Evolutionary conservation across 2,113 vertebrate genomes (phyloP).

Genomic region (Procapra przewalskii): DNA sequence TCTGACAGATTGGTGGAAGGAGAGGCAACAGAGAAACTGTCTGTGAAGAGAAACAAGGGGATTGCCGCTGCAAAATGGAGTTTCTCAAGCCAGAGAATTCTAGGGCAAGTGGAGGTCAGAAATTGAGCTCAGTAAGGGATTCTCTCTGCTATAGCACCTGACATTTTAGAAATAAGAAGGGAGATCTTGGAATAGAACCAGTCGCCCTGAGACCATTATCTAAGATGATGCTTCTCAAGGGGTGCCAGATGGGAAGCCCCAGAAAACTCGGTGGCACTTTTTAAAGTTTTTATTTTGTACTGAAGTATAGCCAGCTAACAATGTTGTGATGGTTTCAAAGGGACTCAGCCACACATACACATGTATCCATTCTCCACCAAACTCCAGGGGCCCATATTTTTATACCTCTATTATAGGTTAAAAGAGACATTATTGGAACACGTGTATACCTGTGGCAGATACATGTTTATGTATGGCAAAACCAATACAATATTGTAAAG

Average conservation of each 20-base stretch:
- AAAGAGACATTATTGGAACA: not conserved
- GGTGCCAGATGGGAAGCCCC: not conserved
- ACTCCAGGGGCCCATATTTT: not conserved
- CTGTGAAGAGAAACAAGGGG: conserved; percentile 15
- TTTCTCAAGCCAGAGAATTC: not conserved
- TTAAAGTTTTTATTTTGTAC: not conserved
- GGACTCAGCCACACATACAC: not conserved
- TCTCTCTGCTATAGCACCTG: not conserved
- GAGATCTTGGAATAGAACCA: conserved; percentile 28
- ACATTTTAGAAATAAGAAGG: conserved; percentile 47
- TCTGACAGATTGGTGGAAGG: conserved; percentile 48
- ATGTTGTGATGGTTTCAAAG: not conserved
- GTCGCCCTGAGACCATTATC: not conserved
- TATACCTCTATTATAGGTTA: not conserved
- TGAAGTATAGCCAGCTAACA: not conserved
- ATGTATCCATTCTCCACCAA: not conserved
- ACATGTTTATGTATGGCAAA: no score
- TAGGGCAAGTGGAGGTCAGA: not conserved
- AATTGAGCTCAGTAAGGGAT: not conserved
- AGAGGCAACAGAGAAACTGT: conserved; percentile 22
- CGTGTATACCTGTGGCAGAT: no score
- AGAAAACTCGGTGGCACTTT: not conserved
- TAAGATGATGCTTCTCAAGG: not conserved
- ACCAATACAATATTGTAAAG: no score
- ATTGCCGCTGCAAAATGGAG: not conserved